Base-by-base conservation (phyloP, 1,140 invertebrate species). In the Calosoma granatense region DNA sequence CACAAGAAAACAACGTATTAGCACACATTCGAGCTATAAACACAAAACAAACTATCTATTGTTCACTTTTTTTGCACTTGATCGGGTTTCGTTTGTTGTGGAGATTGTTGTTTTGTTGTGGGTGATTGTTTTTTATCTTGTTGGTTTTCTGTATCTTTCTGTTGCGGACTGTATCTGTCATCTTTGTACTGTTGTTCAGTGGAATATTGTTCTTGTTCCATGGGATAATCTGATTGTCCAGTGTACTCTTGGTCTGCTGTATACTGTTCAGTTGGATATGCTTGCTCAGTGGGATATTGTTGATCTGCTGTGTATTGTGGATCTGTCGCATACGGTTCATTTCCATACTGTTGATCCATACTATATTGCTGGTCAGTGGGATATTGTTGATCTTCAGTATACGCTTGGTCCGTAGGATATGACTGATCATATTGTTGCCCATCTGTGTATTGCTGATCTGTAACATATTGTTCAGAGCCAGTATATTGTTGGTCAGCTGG, bases 301-400 rank as follows among this genome's bases (percentile, higher is more conserved):
- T 60, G 60, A 43, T 63, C 54, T 20, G 56, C 56, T n/a, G n/a
- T n/a, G 23, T 63, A 59, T 36, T 60, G n/a, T n/a, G n/a, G n/a
- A n/a, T n/a, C n/a, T n/a, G n/a, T n/a, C n/a, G n/a, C 47, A 51
- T 57, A 51, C 0, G 56, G 57, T 55, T 63, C 43, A 20, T 53
- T 47, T 19, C 53, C 53, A 56, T 68, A 65, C 39, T 63, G 61
- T 20, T 68, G 63, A 52, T 59, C 57, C 54, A n/a, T 21, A 52
- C 52, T 23, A 19, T 60, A 36, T 20, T 36, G 20, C 12, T 54
- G 59, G 39, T 62, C 51, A 20, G 19, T 14, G 19, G 30, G 2
- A 43, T 64, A 59, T 26, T 61, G 21, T 22, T 54, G 59, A 39
- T 60, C 55, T 19, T 26, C 36, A 17, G n/a, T 53, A 23, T 58